phyloP scores from a whole-genome alignment of 2,888 invertebrate genomes.

The Aphidius colemani region DNA sequence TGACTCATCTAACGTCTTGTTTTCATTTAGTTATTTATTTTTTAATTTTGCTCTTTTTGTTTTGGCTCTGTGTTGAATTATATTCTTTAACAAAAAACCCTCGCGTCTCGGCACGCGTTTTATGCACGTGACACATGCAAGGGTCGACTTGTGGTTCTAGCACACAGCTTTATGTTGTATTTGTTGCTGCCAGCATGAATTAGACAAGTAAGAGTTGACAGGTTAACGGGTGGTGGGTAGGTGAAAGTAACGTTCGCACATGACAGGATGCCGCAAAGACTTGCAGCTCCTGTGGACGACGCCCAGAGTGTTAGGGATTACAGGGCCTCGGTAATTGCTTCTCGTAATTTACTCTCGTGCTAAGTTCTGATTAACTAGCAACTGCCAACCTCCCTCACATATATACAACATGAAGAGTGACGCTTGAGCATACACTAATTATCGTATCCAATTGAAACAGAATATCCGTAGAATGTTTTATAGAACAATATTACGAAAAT shows the following conservation, averaged over 20 bases:
- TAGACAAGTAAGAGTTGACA: too few species aligned
- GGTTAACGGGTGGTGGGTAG: too few species aligned
- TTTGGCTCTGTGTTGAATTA: slow-evolving; percentile 10
- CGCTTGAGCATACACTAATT: background rate
- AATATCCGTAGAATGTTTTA: slow-evolving; percentile 7
- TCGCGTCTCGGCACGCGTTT: slow-evolving; percentile 43
- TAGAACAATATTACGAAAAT: slow-evolving; percentile 14
- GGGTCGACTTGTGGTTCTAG: slow-evolving; percentile 27
- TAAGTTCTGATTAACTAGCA: slow-evolving; percentile 50
- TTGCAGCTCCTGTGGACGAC: slow-evolving; percentile 28
- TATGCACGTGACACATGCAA: slow-evolving; percentile 51
- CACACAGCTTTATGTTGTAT: slow-evolving; percentile 19
- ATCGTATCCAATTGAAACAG: background rate
- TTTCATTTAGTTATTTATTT: slow-evolving; percentile 13
- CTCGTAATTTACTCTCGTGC: slow-evolving; percentile 49
- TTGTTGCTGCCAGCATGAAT: too few species aligned
- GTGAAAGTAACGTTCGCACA: background rate
- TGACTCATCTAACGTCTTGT: background rate
- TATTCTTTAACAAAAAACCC: slow-evolving; percentile 42
- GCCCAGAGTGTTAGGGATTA: slow-evolving; percentile 47
- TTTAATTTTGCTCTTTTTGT: slow-evolving; percentile 6
- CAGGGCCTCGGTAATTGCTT: slow-evolving; percentile 53
- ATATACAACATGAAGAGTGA: slow-evolving; percentile 9
- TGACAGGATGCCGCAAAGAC: slow-evolving; percentile 19
- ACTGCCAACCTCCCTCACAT: slow-evolving; percentile 17